Evolutionary conservation across 2,113 vertebrate species (phyloP).

Genomic region (Dicentrarchus labrax): DNA sequence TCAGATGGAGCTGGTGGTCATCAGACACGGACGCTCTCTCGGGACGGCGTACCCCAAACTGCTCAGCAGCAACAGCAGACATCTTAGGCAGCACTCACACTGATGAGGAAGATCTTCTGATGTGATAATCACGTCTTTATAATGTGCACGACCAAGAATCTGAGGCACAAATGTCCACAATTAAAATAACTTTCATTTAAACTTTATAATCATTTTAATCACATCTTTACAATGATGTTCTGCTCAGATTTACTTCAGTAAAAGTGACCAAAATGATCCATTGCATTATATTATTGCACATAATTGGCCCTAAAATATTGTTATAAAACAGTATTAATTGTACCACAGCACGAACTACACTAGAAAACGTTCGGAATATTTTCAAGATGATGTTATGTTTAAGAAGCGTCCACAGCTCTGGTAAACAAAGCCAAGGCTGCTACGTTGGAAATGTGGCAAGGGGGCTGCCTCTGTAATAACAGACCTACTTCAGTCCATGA

Average conservation of each 20-base stretch:
- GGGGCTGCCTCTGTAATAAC: too few species aligned
- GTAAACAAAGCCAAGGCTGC: too few species aligned
- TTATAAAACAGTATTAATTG: too few species aligned
- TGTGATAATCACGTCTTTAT: not conserved
- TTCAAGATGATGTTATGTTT: too few species aligned
- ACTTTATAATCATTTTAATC: not conserved
- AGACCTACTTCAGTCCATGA: too few species aligned
- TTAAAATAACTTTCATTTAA: not conserved
- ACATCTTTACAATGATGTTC: not conserved
- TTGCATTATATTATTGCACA: not conserved
- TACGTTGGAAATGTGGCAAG: too few species aligned
- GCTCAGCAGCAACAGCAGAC: constrained; percentile 84
- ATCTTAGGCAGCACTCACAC: constrained; percentile 39
- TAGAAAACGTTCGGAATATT: too few species aligned
- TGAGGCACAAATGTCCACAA: not conserved
- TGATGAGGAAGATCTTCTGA: constrained; percentile 26
- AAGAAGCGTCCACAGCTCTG: too few species aligned
- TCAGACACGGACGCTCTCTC: constrained; percentile 84
- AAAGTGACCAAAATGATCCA: not conserved
- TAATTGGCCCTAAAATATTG: not conserved
- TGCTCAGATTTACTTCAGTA: not conserved
- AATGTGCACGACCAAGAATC: not conserved
- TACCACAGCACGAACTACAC: too few species aligned
- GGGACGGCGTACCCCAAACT: constrained; percentile 89
- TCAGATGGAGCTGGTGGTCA: constrained; percentile 87